Evolutionary conservation across 2,888 invertebrate species (phyloP), one percentile per base, ranked within the genome.

Genomic region (Teinopalpus imperialis): DNA sequence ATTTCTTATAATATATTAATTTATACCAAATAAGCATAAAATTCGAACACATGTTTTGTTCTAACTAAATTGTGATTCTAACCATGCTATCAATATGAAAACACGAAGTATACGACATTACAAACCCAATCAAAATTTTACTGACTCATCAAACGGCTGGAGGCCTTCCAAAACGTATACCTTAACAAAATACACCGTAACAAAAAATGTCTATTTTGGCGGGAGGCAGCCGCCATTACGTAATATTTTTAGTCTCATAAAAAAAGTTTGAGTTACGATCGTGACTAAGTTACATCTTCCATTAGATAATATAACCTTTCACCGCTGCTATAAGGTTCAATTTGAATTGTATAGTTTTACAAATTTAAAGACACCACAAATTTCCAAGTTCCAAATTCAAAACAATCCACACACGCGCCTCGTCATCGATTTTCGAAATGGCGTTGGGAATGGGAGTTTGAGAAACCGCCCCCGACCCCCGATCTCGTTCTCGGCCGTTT

Each of bases 371-470:
- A 34, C 34, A 34, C 34, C 8, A 26, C n/a, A 4, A n/a, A n/a
- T n/a, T n/a, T 16, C 4, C 16, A 13, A 5, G 43, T 36, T 47
- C 18, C 29, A 36, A 47, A 47, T 47, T 35, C 77, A 77, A 78
- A 78, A 79, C 71, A 60, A 64, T 69, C 54, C 75, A 78, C 77
- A 80, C 77, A 77, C 78, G 74, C 75, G 78, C 71, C 68, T 63
- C 56, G 66, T 72, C 74, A 81, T 81, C 80, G 81, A 81, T 81
- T 81, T 81, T 81, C 68, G 77, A 81, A 75, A 75, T n/a, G n/a
- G n/a, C 61, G 66, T 48, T 53, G 59, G 59, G 62, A 63, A 50
- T 53, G 58, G 58, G 66, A 64, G 61, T 70, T 69, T 56, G 62
- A 60, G 61, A 61, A 61, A 59, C 57, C 47, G 23, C 44, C 31